Conservation (phyloP, 92 coral and sea anemone species). For the Zoanthus gigantus region DNA sequence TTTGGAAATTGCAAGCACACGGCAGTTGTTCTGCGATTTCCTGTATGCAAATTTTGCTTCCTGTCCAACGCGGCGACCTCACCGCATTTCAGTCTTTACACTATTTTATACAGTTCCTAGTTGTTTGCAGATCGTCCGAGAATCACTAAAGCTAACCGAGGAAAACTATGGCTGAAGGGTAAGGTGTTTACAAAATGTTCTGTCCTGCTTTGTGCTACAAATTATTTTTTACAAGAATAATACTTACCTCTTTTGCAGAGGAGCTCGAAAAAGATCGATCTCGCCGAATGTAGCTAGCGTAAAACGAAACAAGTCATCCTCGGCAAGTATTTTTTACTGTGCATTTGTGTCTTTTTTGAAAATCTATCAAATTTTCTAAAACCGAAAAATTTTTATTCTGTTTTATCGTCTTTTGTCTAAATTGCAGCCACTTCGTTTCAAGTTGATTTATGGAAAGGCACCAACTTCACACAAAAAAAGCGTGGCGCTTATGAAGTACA, state of each 20-base stretch:
- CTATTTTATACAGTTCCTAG: slow-evolving; percentile 29
- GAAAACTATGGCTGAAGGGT: slow-evolving; percentile 30
- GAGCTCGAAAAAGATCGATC: slow-evolving; percentile 23
- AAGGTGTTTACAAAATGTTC: slow-evolving; percentile 13
- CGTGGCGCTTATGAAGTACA: slow-evolving; percentile 17
- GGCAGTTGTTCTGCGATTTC: slow-evolving; percentile 22
- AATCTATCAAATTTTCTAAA: slow-evolving; percentile 5
- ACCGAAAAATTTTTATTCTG: not conserved
- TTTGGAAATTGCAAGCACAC: not conserved
- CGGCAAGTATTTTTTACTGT: slow-evolving; percentile 14
- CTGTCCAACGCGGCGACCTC: slow-evolving; percentile 17
- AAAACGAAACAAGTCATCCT: slow-evolving; percentile 3
- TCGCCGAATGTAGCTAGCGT: not conserved
- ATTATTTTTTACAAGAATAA: slow-evolving; percentile 18
- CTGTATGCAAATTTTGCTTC: slow-evolving; percentile 36
- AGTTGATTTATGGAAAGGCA: slow-evolving; percentile 15
- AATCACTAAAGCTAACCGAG: slow-evolving; percentile 20
- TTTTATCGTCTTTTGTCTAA: slow-evolving; percentile 5
- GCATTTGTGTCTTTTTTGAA: slow-evolving; percentile 18
- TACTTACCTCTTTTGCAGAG: slow-evolving; percentile 16
- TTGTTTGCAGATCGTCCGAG: slow-evolving; percentile 26
- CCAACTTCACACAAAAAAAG: slow-evolving; percentile 8
- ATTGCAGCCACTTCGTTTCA: slow-evolving; percentile 19
- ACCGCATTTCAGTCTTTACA: slow-evolving; percentile 25
- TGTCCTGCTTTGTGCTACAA: slow-evolving; percentile 19